A percentile compares a stretch with the other conserved stretches of the same genome.
These are phyloP conservation scores for Periphyllus acericola DNA, from an alignment of 2,888 invertebrate species.

Conservation along the genomic window DNA sequence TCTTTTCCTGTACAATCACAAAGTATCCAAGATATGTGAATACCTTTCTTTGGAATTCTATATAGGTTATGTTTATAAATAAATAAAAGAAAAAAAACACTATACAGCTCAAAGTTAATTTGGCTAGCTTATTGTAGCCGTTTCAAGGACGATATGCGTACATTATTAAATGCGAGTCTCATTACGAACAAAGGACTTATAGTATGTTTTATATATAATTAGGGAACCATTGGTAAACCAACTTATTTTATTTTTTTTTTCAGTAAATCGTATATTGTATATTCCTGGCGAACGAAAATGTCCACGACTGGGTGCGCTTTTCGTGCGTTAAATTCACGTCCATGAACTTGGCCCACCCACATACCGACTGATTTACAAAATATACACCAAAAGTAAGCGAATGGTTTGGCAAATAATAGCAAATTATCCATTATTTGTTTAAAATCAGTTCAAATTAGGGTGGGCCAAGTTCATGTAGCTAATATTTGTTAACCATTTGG, in stretches of 20 bases:
- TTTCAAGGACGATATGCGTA: not conserved
- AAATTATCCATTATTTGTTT: too few species aligned
- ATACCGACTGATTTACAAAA: too few species aligned
- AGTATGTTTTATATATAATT: conserved; percentile 19
- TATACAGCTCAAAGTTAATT: conserved; percentile 8
- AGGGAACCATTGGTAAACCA: not conserved
- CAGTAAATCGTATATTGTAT: not conserved
- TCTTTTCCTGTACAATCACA: not conserved
- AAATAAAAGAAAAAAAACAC: conserved; percentile 1
- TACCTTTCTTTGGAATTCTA: not conserved
- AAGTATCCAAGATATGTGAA: not conserved
- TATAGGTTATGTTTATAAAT: not conserved
- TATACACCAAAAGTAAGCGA: too few species aligned
- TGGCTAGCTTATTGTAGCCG: not conserved
- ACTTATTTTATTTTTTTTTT: not conserved
- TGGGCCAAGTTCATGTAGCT: too few species aligned
- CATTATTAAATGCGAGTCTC: not conserved
- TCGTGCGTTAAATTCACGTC: too few species aligned
- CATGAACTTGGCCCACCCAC: too few species aligned
- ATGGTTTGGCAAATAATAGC: too few species aligned
- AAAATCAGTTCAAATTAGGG: too few species aligned
- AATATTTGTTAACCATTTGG: too few species aligned
- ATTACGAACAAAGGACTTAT: conserved; percentile 5
- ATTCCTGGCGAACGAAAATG: too few species aligned
- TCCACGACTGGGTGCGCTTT: too few species aligned